A percentile compares a stretch with the other conserved stretches of the same genome.
Conservation (phyloP, 2,113 vertebrate species). For the Ameiurus melas region DNA sequence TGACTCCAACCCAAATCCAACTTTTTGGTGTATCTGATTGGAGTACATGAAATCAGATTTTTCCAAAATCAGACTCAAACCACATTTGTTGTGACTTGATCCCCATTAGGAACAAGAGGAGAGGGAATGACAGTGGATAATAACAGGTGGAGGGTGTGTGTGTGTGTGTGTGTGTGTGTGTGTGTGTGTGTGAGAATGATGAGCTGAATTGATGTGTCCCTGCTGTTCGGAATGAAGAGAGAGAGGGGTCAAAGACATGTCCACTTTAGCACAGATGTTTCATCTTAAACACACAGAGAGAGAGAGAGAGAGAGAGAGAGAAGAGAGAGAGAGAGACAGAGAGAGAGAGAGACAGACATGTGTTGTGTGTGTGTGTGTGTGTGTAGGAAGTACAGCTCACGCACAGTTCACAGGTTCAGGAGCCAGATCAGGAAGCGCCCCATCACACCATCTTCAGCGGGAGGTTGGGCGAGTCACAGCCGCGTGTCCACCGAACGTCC, state of each 20-base stretch:
- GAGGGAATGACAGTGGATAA: slow-evolving; percentile 21
- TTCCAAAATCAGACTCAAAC: background rate
- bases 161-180: slow-evolving; percentile 1
- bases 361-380: background rate
- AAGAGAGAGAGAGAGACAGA: slow-evolving; percentile 18
- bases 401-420: slow-evolving; percentile 55
- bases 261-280: slow-evolving; percentile 52
- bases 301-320: background rate
- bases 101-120: background rate
- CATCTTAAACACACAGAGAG: slow-evolving; percentile 38
- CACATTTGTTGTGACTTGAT: background rate
- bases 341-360: slow-evolving; percentile 19
- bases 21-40: too few relatives aligned
- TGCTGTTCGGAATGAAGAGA: slow-evolving; percentile 64
- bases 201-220: slow-evolving; percentile 67
- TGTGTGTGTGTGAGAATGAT: slow-evolving; percentile 23
- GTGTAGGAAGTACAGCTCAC: slow-evolving; percentile 53
- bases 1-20: background rate
- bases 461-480: background rate
- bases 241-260: slow-evolving; percentile 59
- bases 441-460: background rate
- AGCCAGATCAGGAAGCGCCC: slow-evolving; percentile 37
- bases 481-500: background rate
- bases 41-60: too few relatives aligned
- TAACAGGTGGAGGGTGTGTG: slow-evolving; percentile 9